Evolutionary conservation across 2,797 vertebrate species (phyloP).

Genomic region (Mus caroli): DNA sequence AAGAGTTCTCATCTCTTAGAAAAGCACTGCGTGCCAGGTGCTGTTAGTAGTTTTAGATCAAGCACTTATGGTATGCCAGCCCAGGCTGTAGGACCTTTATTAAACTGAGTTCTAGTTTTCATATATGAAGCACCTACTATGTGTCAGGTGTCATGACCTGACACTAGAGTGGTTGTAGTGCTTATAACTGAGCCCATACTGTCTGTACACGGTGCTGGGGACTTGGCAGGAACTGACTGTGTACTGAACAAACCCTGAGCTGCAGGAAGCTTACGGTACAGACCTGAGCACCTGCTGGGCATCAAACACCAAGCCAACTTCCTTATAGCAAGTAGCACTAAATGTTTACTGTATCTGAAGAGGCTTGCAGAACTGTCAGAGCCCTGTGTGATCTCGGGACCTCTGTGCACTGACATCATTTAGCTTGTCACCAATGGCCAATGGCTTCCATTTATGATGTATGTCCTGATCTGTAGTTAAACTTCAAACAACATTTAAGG

Average conservation of each 20-base stretch:
- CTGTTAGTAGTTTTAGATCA: not conserved
- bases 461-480: not conserved
- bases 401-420: not conserved
- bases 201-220: rapidly evolving
- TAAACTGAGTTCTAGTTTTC: not conserved
- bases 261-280: not conserved
- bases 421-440: not conserved
- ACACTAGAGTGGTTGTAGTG: not conserved
- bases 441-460: too few species aligned
- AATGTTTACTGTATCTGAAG: not conserved
- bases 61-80: not conserved
- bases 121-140: not conserved
- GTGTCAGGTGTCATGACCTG: too few species aligned
- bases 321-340: not conserved
- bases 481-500: not conserved
- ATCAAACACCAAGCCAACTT: not conserved
- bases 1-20: not conserved
- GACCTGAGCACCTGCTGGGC: not conserved
- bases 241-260: not conserved
- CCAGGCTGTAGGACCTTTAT: not conserved
- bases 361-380: not conserved
- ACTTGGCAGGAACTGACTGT: not conserved
- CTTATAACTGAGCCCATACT: not conserved
- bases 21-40: not conserved
- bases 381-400: not conserved